A percentile compares a stretch with the other conserved stretches of the same genome.
phyloP scores from a whole-genome alignment of 1,140 invertebrate genomes.

The Dendroctonus ponderosae region DNA sequence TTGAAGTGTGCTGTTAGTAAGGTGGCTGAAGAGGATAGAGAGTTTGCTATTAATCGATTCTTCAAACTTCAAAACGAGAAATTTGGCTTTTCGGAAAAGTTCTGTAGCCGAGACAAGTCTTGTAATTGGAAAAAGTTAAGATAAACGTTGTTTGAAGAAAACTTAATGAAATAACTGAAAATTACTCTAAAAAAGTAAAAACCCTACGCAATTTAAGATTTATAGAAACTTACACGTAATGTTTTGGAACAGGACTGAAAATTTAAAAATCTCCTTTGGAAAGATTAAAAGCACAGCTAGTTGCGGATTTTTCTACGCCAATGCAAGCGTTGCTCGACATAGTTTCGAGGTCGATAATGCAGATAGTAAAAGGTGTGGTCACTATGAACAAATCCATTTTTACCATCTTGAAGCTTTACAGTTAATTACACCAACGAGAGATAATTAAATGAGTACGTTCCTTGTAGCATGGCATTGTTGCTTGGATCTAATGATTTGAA shows the following conservation, averaged over 20 bases:
- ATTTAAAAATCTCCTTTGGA: too few species aligned
- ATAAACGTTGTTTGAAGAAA: too few species aligned
- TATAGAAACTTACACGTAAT: not conserved
- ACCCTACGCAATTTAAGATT: too few species aligned
- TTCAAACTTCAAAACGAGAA: too few species aligned
- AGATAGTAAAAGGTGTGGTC: constrained; percentile 37
- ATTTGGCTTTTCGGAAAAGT: too few species aligned
- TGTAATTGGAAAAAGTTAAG: too few species aligned
- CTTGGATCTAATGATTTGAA: constrained; percentile 22
- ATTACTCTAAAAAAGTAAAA: not conserved
- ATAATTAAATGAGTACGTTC: constrained; percentile 33
- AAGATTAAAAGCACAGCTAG: not conserved
- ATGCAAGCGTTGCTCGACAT: constrained; percentile 21
- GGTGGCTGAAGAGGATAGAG: too few species aligned
- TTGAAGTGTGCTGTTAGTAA: too few species aligned
- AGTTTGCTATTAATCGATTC: too few species aligned
- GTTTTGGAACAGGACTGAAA: not conserved
- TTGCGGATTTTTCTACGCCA: constrained; percentile 17
- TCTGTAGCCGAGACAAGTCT: too few species aligned
- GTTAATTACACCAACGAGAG: constrained; percentile 31
- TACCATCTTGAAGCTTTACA: constrained; percentile 34
- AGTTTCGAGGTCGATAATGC: constrained; percentile 37
- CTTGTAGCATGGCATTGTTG: constrained; percentile 30
- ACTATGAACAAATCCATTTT: constrained; percentile 36
- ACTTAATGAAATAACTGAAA: too few species aligned